Conservation (phyloP, 2,797 vertebrate species). For the Pantherophis vulpinus region DNA sequence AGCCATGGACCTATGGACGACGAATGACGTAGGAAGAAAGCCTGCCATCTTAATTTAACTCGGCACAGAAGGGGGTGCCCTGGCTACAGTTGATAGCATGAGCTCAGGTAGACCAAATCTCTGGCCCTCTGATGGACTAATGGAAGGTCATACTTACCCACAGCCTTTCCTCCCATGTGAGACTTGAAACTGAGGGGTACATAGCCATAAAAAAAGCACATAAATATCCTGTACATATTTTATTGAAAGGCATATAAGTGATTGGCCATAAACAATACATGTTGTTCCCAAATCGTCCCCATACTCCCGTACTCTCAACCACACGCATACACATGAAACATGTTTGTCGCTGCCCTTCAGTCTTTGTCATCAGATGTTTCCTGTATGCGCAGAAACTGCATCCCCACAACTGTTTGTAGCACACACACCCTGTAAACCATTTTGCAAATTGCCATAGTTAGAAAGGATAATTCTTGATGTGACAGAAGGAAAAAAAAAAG, state of each 20-base stretch:
- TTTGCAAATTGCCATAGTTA: background rate
- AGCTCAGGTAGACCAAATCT: conserved; percentile 22
- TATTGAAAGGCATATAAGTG: background rate
- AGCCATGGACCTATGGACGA: background rate
- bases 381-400: background rate
- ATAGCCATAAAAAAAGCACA: conserved; percentile 13
- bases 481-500: background rate
- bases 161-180: background rate
- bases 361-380: background rate
- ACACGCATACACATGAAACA: background rate
- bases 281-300: background rate
- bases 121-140: background rate
- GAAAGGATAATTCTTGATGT: background rate
- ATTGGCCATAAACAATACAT: background rate
- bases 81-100: background rate
- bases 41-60: background rate
- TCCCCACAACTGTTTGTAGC: background rate
- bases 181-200: background rate
- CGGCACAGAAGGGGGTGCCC: background rate
- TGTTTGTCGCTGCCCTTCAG: background rate
- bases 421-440: background rate
- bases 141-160: background rate
- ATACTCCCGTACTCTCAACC: background rate
- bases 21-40: background rate
- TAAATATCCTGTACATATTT: background rate